Base-by-base conservation (phyloP, 2,113 vertebrate species). In the Ivindomyrus marchei region DNA sequence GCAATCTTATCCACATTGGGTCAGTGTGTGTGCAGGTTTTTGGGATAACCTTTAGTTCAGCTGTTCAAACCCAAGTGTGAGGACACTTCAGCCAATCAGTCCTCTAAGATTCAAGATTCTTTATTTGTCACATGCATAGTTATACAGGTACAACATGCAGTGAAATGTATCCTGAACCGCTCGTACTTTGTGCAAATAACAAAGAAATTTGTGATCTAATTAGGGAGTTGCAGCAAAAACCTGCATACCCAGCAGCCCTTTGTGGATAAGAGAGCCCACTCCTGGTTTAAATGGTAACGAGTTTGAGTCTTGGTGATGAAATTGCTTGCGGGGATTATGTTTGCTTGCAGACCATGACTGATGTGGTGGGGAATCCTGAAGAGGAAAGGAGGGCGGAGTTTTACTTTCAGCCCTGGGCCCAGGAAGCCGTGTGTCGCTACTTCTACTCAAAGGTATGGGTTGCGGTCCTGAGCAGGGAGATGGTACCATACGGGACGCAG, bases 331-430 rank as follows among this genome's bases (percentile, higher is more conserved):
- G 24, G 31, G 10, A 52, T 17, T 87, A 47, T 86, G 46, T 53
- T 24, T 36, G 24, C 15, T 90, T 85, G 19, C 94, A 99, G 98
- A 97, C 98, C 17, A 99, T 99, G 98, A 99, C 98, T 0, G 98
- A 99, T 80, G 98, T 99, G 15, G 98, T 99, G 19, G 98, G 97
- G 90, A 99, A 99, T 95, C 98, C 98, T 0, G 98, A 99, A 92
- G 98, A 99, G 92, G 98, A 99, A 91, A 96, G 98, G 5, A 95
- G 97, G 93, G 98, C 98, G 0, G 98, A 99, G 95, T 99, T 99
- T 94, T 99, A 99, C 95, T 99, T 98, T 96, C 98, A 99, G 94
- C 98, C 98, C 0, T 99, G 98, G 98, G 98, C 98, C 88, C 98
- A 99, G 94, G 98, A 99, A 92, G 98, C 98, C 0, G 98, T 99